phyloP scores from a whole-genome alignment of 1,140 invertebrate genomes.

The Hylaeus anthracinus region DNA sequence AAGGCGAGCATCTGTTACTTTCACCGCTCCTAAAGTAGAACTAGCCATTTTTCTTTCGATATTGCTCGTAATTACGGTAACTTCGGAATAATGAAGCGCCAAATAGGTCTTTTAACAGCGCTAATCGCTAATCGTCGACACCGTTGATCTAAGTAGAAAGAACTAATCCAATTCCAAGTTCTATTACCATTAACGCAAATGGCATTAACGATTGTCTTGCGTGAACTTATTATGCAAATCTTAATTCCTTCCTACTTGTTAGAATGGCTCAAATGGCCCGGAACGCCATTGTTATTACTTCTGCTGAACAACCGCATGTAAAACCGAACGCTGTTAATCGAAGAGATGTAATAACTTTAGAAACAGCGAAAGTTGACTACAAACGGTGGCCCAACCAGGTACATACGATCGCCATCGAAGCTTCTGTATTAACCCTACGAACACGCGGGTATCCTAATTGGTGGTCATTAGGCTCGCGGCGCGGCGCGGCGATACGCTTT shows the following conservation, averaged over 20 bases:
- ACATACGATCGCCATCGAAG: not conserved
- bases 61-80: too few relatives aligned
- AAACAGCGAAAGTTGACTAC: slow-evolving; percentile 31
- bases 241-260: slow-evolving; percentile 19
- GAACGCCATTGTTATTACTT: slow-evolving; percentile 18
- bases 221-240: slow-evolving; percentile 6
- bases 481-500: slow-evolving; percentile 20
- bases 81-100: too few relatives aligned
- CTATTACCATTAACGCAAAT: too few relatives aligned
- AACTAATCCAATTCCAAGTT: too few relatives aligned
- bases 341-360: not conserved
- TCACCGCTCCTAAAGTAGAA: too few relatives aligned
- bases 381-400: not conserved
- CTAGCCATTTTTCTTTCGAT: too few relatives aligned
- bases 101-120: too few relatives aligned
- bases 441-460: slow-evolving; percentile 16
- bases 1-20: too few relatives aligned
- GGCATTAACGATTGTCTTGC: not conserved
- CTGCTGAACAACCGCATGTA: not conserved
- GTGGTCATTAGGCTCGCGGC: not conserved
- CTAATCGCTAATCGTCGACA: too few relatives aligned
- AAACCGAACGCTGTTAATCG: not conserved
- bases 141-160: too few relatives aligned
- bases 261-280: not conserved
- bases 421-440: not conserved